phyloP scores from a whole-genome alignment of 1,140 invertebrate species.

The Oryctes rhinoceros region DNA sequence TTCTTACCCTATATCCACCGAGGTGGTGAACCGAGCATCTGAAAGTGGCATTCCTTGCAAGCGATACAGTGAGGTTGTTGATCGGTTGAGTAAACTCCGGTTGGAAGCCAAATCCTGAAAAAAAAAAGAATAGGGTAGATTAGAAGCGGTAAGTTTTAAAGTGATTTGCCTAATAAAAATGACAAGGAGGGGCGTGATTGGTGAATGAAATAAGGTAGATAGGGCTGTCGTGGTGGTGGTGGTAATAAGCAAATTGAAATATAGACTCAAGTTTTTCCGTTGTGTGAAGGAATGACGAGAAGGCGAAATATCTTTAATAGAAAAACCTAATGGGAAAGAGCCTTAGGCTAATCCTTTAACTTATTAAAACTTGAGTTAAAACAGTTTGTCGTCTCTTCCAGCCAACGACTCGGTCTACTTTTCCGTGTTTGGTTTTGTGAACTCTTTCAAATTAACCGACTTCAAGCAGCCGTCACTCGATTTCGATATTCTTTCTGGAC shows the following conservation, averaged over 20 bases:
- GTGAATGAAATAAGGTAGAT: neutral
- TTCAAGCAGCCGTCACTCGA: constrained; percentile 55
- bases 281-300: constrained; percentile 5
- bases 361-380: constrained; percentile 60
- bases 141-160: neutral
- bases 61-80: constrained; percentile 82
- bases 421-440: constrained; percentile 48
- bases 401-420: constrained; percentile 45
- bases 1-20: constrained; percentile 87
- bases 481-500: constrained; percentile 54
- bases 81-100: constrained; percentile 86
- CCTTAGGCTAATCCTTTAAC: constrained; percentile 57
- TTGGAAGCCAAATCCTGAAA: constrained; percentile 75
- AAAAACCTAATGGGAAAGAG: constrained; percentile 49
- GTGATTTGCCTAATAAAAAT: neutral
- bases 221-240: neutral
- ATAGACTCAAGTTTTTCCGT: constrained; percentile 38
- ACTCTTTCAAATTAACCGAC: constrained; percentile 57
- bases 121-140: constrained; percentile 47
- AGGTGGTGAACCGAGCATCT: constrained; percentile 87
- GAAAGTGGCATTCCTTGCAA: constrained; percentile 87
- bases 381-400: constrained; percentile 55
- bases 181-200: neutral
- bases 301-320: constrained; percentile 40
- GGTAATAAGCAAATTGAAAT: neutral